Base-by-base conservation (phyloP, 2,113 vertebrate species). In the Fulmarus glacialis region DNA sequence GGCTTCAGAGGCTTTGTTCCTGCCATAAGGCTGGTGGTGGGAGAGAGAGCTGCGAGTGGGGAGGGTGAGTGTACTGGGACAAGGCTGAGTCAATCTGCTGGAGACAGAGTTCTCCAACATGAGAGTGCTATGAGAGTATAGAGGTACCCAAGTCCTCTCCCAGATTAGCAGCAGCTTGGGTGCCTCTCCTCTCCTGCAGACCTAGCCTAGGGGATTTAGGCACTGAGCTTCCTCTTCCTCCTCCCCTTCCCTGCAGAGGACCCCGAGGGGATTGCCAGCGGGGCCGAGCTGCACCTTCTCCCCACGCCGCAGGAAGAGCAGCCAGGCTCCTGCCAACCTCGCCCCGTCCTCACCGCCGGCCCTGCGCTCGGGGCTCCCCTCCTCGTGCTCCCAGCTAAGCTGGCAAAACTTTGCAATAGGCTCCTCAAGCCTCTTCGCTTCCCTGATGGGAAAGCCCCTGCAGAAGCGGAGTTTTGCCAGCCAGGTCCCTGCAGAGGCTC, bases 391-490 rank as follows among this genome's bases (percentile, higher is more conserved):
- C 48, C 63, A 30, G 42, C 75, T 42, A 23, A 11, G 48, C 40
- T 24, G 50, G 42, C 26, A 40, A 59, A 52, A 16, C 34, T 52
- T 29, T 45, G 19, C 32, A 24, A 8, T 3, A 19, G 13, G 66
- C 38, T 80, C 72, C 84, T 7, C 14, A 38, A 68, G 10, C 82
- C 68, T 67, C 62, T 63, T 15, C n/a, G 30, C 27, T 63, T 16
- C 50, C 43, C 56, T 23, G 32, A 15, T 1, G 42, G 83, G 30
- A 36, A 27, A 58, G 19, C 11, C 40, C 59, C 38, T 0, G 7
- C 2, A 21, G 64, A 8, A 73, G 59, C 8, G 1, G 47, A n/a
- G 22, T 36, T 45, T 13, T 1, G 2, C 56, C 4, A 3, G 53
- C 48, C 34, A 4, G 52, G 15, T 50, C 45, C 68, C 56, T 26